Evolutionary conservation across 2,888 invertebrate genomes (phyloP).

Genomic region (Nephrocerus scutellatus): DNA sequence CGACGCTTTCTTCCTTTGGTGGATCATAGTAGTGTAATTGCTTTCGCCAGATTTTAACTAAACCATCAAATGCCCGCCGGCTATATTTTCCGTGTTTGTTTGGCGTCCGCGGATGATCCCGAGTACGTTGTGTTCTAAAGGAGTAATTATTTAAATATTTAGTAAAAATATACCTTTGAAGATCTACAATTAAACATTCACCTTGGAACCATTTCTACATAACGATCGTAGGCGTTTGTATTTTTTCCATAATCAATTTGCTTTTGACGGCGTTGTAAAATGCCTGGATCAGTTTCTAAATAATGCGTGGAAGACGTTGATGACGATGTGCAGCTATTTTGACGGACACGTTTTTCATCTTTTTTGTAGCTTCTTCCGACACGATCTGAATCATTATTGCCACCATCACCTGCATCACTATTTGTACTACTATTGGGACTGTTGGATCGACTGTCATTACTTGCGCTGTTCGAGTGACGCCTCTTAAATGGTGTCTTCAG

Average conservation of each 20-base stretch:
- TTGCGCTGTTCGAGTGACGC: slow-evolving; percentile 40
- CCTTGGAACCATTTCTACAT: slow-evolving; percentile 61
- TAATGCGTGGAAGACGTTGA: slow-evolving; percentile 34
- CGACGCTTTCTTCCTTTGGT: slow-evolving; percentile 29
- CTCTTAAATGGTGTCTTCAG: slow-evolving; percentile 46
- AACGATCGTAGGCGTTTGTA: slow-evolving; percentile 78
- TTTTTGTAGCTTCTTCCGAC: slow-evolving; percentile 30
- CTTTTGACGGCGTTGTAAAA: slow-evolving; percentile 75
- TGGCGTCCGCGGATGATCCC: slow-evolving; percentile 81
- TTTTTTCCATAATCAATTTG: slow-evolving; percentile 95
- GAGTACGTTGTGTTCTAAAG: slow-evolving; percentile 54
- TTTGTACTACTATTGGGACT: slow-evolving; percentile 33
- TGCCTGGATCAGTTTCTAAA: slow-evolving; percentile 62
- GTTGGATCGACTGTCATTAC: slow-evolving; percentile 36
- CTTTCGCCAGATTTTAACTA: slow-evolving; percentile 81
- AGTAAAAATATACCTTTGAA: not conserved
- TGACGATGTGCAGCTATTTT: slow-evolving; percentile 38
- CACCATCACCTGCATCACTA: slow-evolving; percentile 19
- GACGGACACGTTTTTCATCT: slow-evolving; percentile 37
- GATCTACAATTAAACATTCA: slow-evolving; percentile 45
- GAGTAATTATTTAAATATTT: not conserved
- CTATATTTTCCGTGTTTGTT: slow-evolving; percentile 82
- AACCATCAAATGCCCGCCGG: slow-evolving; percentile 85
- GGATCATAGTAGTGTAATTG: slow-evolving; percentile 76
- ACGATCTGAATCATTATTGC: too few relatives aligned